A percentile compares a stretch with the other conserved stretches of the same genome.
These are phyloP conservation scores for Hirtodrosophila alboralis DNA, from an alignment of 2,888 invertebrate genomes.

Conservation along the genomic window DNA sequence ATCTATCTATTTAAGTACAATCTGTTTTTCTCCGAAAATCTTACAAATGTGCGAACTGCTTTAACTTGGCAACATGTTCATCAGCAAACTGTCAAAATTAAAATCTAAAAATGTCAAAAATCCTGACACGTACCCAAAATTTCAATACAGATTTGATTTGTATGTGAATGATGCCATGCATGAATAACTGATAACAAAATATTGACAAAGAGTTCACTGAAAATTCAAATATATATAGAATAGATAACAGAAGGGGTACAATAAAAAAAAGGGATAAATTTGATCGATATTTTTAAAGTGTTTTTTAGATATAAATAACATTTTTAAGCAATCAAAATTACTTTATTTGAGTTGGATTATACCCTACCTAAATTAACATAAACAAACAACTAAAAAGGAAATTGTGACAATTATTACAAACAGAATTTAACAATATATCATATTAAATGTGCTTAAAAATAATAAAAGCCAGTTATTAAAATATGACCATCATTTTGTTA, in stretches of 20 bases:
- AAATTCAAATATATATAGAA: constrained; percentile 16
- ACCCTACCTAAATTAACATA: no score
- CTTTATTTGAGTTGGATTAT: no score
- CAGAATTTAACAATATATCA: no score
- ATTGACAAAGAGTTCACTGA: constrained; percentile 54
- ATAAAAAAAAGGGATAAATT: no score
- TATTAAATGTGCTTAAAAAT: constrained; percentile 2
- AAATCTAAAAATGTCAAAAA: constrained; percentile 80
- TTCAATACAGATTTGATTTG: constrained; percentile 45
- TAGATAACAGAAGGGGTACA: neutral
- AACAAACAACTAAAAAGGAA: no score
- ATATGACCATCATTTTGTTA: constrained; percentile 21
- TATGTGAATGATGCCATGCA: constrained; percentile 75
- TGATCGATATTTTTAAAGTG: no score
- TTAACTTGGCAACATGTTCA: constrained; percentile 27
- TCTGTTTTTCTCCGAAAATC: neutral
- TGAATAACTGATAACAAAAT: constrained; percentile 74
- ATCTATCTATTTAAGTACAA: constrained; percentile 15
- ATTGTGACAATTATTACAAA: no score
- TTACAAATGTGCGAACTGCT: neutral
- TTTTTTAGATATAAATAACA: no score
- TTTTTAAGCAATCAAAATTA: no score
- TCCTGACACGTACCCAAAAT: constrained; percentile 55
- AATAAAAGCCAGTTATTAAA: constrained; percentile 27
- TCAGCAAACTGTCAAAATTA: constrained; percentile 71